A percentile compares a stretch with the other conserved stretches of the same genome.
phyloP scores from a whole-genome alignment of 2,113 vertebrate species.

The Alligator mississippiensis region DNA sequence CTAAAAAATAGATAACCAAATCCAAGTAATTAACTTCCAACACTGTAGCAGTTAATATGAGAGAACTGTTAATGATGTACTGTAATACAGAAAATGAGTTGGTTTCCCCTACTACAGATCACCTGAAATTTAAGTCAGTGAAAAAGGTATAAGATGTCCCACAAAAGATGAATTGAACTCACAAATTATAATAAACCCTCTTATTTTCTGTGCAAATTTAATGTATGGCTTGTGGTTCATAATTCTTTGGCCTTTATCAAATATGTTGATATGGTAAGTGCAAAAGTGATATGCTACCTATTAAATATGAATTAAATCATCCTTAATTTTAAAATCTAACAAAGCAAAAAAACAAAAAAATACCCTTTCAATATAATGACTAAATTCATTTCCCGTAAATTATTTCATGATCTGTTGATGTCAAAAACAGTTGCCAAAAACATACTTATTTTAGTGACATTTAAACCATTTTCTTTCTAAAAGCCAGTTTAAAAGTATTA shows the following conservation, averaged over 20 bases:
- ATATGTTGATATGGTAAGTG: accelerated
- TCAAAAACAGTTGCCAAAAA: background rate
- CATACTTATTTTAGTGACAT: accelerated
- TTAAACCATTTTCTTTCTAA: background rate
- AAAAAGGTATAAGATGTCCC: background rate
- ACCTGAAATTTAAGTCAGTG: background rate
- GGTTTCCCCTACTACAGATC: background rate
- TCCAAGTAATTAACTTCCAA: background rate
- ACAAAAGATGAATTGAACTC: accelerated
- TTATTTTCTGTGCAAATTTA: background rate
- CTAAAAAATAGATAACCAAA: accelerated
- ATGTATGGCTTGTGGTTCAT: background rate
- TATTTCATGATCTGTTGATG: background rate
- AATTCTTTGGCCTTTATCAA: background rate
- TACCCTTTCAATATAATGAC: background rate
- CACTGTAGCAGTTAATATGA: accelerated
- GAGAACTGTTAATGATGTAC: background rate
- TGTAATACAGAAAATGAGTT: background rate
- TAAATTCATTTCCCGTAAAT: background rate
- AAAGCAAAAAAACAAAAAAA: background rate
- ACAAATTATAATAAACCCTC: accelerated
- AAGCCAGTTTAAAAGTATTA: accelerated
- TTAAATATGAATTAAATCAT: accelerated
- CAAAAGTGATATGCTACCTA: background rate
- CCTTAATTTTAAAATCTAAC: background rate